Percentiles rank a stretch among this genome's conserved stretches.
Evolutionary conservation across 2,797 vertebrate genomes (phyloP).

Genomic region (Sarcophilus harrisii): DNA sequence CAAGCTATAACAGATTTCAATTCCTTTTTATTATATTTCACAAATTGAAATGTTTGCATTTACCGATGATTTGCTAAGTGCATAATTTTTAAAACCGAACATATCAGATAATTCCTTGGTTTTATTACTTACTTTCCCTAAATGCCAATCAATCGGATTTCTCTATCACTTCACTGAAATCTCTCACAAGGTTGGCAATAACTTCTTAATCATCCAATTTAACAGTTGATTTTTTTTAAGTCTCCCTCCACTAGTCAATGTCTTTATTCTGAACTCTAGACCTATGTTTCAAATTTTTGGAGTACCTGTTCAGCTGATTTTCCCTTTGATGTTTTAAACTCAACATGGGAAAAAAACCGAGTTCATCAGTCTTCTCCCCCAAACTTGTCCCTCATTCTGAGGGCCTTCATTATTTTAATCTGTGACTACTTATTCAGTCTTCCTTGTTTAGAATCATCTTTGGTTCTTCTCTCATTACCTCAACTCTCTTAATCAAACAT

Average conservation of each 20-base stretch:
- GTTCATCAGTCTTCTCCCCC: not conserved
- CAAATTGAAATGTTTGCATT: not conserved
- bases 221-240: not conserved
- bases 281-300: not conserved
- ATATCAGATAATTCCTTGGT: not conserved
- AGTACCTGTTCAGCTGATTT: not conserved
- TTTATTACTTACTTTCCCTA: not conserved
- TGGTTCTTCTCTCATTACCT: not conserved
- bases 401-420: not conserved
- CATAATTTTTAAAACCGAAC: not conserved
- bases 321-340: not conserved
- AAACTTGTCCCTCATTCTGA: not conserved
- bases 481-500: not conserved
- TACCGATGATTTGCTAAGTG: not conserved
- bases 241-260: not conserved
- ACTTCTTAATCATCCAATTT: not conserved
- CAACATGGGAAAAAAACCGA: not conserved
- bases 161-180: not conserved
- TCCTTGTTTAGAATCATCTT: not conserved
- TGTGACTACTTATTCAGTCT: not conserved
- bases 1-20: not conserved
- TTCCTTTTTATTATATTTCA: not conserved
- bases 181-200: not conserved
- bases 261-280: not conserved
- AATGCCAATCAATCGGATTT: not conserved